Percentiles rank a stretch among this genome's conserved stretches.
phyloP scores from a whole-genome alignment of 2,797 vertebrate species.

The Anguilla megastoma region DNA sequence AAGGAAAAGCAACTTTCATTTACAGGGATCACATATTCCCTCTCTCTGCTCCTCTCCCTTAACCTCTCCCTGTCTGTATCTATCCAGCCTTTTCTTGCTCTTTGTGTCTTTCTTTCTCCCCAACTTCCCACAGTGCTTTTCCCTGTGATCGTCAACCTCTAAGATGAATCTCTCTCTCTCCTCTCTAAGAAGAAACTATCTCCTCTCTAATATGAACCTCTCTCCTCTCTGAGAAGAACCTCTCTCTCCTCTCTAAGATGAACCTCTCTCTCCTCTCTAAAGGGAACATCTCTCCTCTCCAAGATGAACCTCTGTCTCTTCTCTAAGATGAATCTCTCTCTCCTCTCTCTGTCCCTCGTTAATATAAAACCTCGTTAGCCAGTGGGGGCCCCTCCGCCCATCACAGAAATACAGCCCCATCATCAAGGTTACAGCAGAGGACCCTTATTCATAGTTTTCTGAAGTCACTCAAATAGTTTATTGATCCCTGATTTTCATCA shows the following conservation, averaged over 20 bases:
- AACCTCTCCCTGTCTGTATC: not conserved
- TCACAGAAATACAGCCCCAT: not conserved
- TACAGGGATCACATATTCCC: no score
- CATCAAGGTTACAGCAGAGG: slow-evolving; percentile 1
- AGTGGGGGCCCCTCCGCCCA: not conserved
- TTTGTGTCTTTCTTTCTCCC: not conserved
- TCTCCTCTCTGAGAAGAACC: not conserved
- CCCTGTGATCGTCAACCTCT: not conserved
- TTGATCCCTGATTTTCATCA: not conserved
- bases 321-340: not conserved
- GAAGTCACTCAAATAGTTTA: not conserved
- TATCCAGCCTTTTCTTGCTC: not conserved
- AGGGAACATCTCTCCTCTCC: not conserved
- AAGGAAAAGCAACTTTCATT: no score
- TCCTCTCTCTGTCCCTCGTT: not conserved
- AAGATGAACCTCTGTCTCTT: not conserved
- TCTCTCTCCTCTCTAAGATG: not conserved
- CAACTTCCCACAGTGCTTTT: not conserved
- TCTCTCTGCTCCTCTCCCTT: not conserved
- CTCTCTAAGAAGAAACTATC: not conserved
- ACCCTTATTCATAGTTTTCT: not conserved
- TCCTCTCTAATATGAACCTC: not conserved
- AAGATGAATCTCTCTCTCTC: not conserved
- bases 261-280: not conserved
- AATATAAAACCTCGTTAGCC: not conserved